A percentile compares a stretch with the other conserved stretches of the same genome.
phyloP scores from a whole-genome alignment of 1,140 invertebrate species.

The Leptinotarsa texana region DNA sequence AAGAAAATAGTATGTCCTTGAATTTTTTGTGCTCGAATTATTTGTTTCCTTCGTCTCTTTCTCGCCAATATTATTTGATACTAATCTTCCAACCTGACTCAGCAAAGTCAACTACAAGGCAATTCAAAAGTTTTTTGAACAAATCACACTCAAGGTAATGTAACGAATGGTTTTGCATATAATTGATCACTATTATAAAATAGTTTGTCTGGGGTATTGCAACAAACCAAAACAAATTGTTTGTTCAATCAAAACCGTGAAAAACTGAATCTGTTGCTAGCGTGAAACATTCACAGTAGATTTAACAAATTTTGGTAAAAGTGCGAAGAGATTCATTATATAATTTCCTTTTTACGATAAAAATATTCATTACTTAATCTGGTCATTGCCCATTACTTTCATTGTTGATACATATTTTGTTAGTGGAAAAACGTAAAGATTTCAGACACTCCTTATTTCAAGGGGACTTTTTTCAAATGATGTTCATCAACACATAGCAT shows the following conservation, averaged over 20 bases:
- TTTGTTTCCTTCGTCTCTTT: no score
- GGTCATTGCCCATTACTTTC: no score
- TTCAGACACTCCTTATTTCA: no score
- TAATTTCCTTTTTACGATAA: background rate
- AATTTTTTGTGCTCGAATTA: no score
- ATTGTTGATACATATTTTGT: no score
- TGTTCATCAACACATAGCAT: no score
- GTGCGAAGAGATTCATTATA: background rate
- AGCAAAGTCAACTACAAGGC: background rate
- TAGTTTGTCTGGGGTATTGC: background rate
- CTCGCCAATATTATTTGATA: no score
- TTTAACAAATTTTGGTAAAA: slow-evolving; percentile 1
- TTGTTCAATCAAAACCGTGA: background rate
- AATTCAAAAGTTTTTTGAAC: background rate
- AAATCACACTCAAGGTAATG: background rate
- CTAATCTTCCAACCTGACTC: no score
- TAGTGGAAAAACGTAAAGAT: no score
- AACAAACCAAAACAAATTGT: slow-evolving; percentile 4
- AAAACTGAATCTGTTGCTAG: background rate
- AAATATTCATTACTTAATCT: no score
- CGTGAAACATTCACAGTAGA: background rate
- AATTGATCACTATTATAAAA: slow-evolving; percentile 1
- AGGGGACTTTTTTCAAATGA: no score
- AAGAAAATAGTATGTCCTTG: no score
- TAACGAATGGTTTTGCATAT: background rate